Conservation (phyloP, 2,113 vertebrate genomes). For the Corythornis vintsioides region DNA sequence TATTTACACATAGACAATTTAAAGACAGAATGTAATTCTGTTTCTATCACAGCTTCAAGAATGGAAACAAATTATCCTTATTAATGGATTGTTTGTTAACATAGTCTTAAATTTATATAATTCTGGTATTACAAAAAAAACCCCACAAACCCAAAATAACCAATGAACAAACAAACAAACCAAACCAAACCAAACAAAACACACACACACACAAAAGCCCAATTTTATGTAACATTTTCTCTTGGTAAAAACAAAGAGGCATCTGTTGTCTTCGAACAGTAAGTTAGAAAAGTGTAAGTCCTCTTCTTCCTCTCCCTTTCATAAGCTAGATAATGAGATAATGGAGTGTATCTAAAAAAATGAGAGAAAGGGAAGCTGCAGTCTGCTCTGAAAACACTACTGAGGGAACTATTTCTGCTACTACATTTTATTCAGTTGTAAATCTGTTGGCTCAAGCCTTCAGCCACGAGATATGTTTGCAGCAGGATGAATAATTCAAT, state of each 20-base stretch:
- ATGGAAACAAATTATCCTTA: not conserved
- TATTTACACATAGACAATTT: not conserved
- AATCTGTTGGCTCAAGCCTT: constrained; percentile 47
- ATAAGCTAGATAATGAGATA: not conserved
- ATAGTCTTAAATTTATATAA: not conserved
- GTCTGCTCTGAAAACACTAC: constrained; percentile 2
- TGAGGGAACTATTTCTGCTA: constrained; percentile 37
- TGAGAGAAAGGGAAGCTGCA: not conserved
- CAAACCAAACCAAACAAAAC: not conserved
- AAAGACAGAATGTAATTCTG: not conserved
- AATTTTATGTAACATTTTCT: not conserved
- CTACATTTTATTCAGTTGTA: constrained; percentile 48
- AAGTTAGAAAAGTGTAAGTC: not conserved
- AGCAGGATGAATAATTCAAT: constrained; percentile 55
- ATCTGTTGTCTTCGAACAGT: not conserved
- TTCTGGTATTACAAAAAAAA: not conserved
- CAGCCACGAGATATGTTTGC: constrained; percentile 38
- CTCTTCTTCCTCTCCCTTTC: not conserved
- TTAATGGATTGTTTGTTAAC: not conserved
- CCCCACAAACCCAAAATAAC: no score
- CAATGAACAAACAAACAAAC: no score
- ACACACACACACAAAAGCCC: not conserved
- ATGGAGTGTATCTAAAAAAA: not conserved
- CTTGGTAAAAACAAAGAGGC: not conserved
- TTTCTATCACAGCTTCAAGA: not conserved